Conservation (phyloP, 1,140 invertebrate species). For the Drosophila arizonae region DNA sequence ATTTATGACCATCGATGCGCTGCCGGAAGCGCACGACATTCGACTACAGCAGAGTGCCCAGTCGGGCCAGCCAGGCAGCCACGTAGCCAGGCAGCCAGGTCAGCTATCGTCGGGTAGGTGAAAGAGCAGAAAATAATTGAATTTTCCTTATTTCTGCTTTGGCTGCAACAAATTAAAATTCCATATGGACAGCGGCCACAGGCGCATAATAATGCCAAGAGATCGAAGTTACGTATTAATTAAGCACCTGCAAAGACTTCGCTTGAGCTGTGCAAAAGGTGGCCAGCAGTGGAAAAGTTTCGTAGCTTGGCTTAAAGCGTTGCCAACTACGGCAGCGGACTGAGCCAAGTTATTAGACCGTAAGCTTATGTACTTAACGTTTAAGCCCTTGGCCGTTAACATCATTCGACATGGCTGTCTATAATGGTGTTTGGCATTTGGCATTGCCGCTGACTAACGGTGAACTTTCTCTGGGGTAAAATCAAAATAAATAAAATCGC, state of each 20-base stretch:
- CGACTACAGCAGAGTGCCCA: constrained; percentile 31
- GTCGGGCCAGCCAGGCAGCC: not conserved
- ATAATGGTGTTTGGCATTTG: not conserved
- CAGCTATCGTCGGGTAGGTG: constrained; percentile 42
- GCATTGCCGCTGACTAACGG: constrained; percentile 1
- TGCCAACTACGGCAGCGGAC: not conserved
- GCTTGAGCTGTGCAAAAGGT: not conserved
- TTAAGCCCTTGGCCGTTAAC: constrained; percentile 70
- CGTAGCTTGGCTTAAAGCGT: not conserved
- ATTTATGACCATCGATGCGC: constrained; percentile 77
- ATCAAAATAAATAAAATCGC: constrained; percentile 79
- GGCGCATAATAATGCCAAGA: constrained; percentile 22
- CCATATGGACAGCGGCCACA: constrained; percentile 28
- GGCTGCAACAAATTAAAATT: constrained; percentile 43
- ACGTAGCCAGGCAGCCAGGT: not conserved
- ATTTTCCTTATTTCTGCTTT: constrained; percentile 43
- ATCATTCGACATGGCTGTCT: constrained; percentile 63
- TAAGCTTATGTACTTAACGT: constrained; percentile 61
- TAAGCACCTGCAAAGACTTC: constrained; percentile 41
- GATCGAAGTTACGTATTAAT: constrained; percentile 56
- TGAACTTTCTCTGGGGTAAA: constrained; percentile 64
- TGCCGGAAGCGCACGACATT: constrained; percentile 40
- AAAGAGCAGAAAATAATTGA: constrained; percentile 73
- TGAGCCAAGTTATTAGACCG: constrained; percentile 62
- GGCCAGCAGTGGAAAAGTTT: not conserved